Evolutionary conservation across 1,140 invertebrate species (phyloP).

Genomic region (Saccostrea cuccullata): DNA sequence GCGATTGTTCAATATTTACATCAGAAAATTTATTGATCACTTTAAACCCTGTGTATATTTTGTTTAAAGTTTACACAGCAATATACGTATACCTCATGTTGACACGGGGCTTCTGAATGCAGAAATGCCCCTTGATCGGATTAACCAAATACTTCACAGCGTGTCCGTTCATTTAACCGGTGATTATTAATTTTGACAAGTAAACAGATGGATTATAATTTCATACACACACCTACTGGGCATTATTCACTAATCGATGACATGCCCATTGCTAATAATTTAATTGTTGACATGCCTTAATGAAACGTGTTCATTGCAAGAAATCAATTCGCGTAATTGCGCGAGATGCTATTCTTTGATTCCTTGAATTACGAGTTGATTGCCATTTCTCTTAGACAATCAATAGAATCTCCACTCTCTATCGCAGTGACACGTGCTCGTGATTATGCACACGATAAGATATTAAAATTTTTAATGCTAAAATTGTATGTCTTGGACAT

Average conservation of each 20-base stretch:
- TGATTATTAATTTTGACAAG: constrained; percentile 28
- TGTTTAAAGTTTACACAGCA: not conserved
- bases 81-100: not conserved
- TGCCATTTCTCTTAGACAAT: too few relatives aligned
- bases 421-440: too few relatives aligned
- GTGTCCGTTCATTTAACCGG: not conserved
- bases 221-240: not conserved
- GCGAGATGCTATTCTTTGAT: too few relatives aligned
- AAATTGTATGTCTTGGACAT: too few relatives aligned
- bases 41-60: constrained; percentile 21
- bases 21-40: not conserved
- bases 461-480: too few relatives aligned
- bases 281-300: not conserved
- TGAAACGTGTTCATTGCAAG: too few relatives aligned
- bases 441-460: too few relatives aligned
- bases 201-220: not conserved
- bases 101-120: not conserved
- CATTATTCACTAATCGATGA: constrained; percentile 1
- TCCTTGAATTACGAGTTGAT: too few relatives aligned
- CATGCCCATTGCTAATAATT: not conserved
- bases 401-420: too few relatives aligned
- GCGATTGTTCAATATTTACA: constrained; percentile 17
- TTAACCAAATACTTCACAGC: not conserved
- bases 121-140: not conserved
- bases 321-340: too few relatives aligned